Conservation (phyloP, 2,113 vertebrate species). For the Forbesichthys agassizii region DNA sequence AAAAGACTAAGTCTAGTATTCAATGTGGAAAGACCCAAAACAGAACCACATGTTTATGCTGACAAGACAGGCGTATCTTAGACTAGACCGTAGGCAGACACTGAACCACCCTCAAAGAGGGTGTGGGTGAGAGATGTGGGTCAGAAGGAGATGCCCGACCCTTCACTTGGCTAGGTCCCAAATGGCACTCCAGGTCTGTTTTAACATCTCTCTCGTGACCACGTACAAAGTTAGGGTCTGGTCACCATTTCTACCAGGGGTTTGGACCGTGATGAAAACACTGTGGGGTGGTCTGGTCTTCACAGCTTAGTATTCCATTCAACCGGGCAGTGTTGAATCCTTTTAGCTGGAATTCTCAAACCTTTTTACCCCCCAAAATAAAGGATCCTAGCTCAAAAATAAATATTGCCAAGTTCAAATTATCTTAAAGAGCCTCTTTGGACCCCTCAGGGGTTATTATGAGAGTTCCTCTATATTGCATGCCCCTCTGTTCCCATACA, state of each 20-base stretch:
- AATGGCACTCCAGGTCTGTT: conserved; percentile 30
- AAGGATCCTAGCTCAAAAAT: too few relatives aligned
- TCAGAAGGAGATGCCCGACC: background rate
- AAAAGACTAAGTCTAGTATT: conserved; percentile 7
- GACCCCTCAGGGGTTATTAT: too few relatives aligned
- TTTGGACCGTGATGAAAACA: background rate
- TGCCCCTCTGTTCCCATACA: too few relatives aligned
- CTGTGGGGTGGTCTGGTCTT: conserved; percentile 11
- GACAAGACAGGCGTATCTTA: background rate
- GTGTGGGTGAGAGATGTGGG: background rate
- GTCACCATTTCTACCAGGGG: conserved; percentile 5
- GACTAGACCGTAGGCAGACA: too few relatives aligned
- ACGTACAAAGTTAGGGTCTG: conserved; percentile 13
- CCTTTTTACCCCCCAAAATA: too few relatives aligned
- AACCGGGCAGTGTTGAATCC: background rate
- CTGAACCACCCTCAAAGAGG: too few relatives aligned
- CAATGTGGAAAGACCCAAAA: conserved; percentile 6
- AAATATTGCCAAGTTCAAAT: too few relatives aligned
- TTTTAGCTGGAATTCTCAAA: background rate
- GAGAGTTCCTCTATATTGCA: too few relatives aligned
- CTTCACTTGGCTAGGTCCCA: conserved; percentile 26
- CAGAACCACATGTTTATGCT: conserved; percentile 13
- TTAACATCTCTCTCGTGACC: background rate
- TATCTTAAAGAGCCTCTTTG: too few relatives aligned
- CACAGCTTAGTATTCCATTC: background rate